Evolutionary conservation across 2,888 invertebrate species (phyloP).

Genomic region (Gari tellinella): DNA sequence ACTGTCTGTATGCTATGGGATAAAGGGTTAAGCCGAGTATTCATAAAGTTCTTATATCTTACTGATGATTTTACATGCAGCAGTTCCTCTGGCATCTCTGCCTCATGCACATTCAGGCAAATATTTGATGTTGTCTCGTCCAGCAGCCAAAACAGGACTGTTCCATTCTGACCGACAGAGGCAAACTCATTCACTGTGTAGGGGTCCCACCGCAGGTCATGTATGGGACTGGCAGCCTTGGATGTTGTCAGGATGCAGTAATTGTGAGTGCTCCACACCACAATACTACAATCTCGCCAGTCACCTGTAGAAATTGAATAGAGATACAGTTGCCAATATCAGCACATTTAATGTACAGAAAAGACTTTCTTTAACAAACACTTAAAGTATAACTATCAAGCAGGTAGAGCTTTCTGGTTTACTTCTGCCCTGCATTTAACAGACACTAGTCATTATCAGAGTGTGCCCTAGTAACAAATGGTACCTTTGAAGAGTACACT

Average conservation of each 20-base stretch:
- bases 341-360: no score
- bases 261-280: slow-evolving; percentile 79
- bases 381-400: no score
- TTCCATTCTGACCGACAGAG: slow-evolving; percentile 79
- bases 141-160: slow-evolving; percentile 82
- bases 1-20: no score
- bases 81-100: slow-evolving; percentile 80
- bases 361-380: no score
- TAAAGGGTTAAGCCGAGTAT: no score
- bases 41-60: no score
- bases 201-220: slow-evolving; percentile 82
- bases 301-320: slow-evolving; percentile 72
- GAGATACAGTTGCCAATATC: no score
- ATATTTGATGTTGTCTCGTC: slow-evolving; percentile 77
- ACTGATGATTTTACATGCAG: slow-evolving; percentile 53
- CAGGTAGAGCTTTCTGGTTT: no score
- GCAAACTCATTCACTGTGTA: slow-evolving; percentile 82
- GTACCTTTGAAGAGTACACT: no score
- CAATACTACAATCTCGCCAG: slow-evolving; percentile 79
- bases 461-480: no score
- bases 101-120: slow-evolving; percentile 80
- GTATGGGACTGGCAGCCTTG: slow-evolving; percentile 76
- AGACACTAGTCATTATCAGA: no score
- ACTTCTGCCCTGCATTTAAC: no score
- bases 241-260: slow-evolving; percentile 76